Percentiles rank a stretch among this genome's conserved stretches.
These are phyloP conservation scores for Dolomedes plantarius DNA, from an alignment of 2,888 invertebrate genomes.

Conservation along the genomic window DNA sequence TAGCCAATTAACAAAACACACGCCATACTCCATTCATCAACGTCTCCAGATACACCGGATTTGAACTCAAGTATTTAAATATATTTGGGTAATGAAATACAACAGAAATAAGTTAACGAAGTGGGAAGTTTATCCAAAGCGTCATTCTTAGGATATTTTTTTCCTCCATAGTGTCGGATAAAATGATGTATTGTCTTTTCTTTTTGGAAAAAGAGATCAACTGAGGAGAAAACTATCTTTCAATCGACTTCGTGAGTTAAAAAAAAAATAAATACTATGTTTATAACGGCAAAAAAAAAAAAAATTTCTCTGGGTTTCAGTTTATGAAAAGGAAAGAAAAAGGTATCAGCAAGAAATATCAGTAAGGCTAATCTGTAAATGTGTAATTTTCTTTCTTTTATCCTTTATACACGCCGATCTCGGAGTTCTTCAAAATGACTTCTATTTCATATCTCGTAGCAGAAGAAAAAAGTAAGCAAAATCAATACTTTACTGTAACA, in stretches of 20 bases:
- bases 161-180: background rate
- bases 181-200: constrained; percentile 21
- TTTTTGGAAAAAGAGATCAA: background rate
- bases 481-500: no score
- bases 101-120: constrained; percentile 47
- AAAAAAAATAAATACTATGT: no score
- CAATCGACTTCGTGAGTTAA: background rate
- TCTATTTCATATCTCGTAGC: no score
- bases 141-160: constrained; percentile 11
- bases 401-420: no score
- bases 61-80: constrained; percentile 43
- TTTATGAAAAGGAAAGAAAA: no score
- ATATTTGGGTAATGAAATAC: constrained; percentile 34
- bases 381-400: no score
- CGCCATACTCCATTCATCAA: constrained; percentile 26
- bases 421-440: no score
- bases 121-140: constrained; percentile 26
- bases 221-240: background rate
- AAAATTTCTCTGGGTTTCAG: no score
- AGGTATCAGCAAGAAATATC: no score
- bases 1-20: constrained; percentile 45
- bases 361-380: no score
- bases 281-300: no score
- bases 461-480: no score
- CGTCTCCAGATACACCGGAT: constrained; percentile 23